These are phyloP conservation scores for Macroteleia sp. DNA, from an alignment of 2,888 invertebrate species.

Conservation along the genomic window DNA sequence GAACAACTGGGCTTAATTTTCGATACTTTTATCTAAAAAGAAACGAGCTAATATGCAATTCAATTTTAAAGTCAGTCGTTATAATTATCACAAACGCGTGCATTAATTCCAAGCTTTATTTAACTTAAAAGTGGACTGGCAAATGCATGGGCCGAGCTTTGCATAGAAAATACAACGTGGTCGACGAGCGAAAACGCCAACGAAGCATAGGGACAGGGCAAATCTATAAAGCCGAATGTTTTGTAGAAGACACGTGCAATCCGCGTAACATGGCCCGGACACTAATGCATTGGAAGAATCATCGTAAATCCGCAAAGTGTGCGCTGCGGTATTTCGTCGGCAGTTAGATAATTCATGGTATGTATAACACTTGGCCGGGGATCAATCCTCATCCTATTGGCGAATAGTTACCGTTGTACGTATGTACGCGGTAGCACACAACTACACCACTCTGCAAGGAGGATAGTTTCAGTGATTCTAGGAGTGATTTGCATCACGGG, in stretches of 20 bases:
- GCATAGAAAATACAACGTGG: too few species aligned
- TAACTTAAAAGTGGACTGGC: too few species aligned
- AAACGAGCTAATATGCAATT: too few species aligned
- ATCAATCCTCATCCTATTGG: constrained; percentile 53
- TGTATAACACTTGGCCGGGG: constrained; percentile 55
- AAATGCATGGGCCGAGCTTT: too few species aligned
- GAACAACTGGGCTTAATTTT: too few species aligned
- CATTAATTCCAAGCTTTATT: too few species aligned
- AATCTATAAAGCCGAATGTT: constrained; percentile 11
- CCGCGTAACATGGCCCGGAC: constrained; percentile 16
- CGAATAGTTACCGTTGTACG: constrained; percentile 37
- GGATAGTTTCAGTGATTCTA: constrained; percentile 60
- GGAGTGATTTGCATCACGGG: constrained; percentile 64
- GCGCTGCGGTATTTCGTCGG: constrained; percentile 55
- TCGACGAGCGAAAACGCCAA: too few species aligned
- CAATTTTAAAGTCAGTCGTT: too few species aligned
- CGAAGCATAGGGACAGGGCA: too few species aligned
- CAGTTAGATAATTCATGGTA: constrained; percentile 61
- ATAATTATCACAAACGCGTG: too few species aligned
- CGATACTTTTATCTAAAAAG: too few species aligned
- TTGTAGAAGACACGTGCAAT: constrained; percentile 16
- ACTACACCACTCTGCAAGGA: constrained; percentile 26
- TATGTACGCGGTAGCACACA: constrained; percentile 33
- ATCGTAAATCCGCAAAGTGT: constrained; percentile 55
- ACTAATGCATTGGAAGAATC: constrained; percentile 47